Base-by-base conservation (phyloP, 1,140 invertebrate species). In the Nephila pilipes region DNA sequence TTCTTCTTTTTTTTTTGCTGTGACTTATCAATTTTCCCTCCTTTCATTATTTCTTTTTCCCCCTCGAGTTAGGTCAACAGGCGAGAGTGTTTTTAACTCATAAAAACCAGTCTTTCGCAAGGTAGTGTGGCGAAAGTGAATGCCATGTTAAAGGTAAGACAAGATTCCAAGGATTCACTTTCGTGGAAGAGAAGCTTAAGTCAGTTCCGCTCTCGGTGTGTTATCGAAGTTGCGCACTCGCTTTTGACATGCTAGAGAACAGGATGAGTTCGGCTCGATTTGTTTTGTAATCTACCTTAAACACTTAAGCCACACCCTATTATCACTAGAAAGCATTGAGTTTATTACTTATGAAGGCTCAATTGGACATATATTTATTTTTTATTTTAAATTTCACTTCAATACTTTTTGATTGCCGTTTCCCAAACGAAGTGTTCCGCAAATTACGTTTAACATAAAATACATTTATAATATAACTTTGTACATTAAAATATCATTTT, bases 41-140 rank as follows among this genome's bases (percentile, higher is more conserved):
- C 25, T 75, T 36, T 36, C 65, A 32, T 18, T 10, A 10, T 20
- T 4, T 18, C 2, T 36, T 32, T 29, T 14, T 29, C 16, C 65
- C 12, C 29, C 20, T 25, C 22, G 36, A 83, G 38, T 20, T 83
- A 22, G 80, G 80, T 83, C 80, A 83, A 18, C 80, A 55, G 38
- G 79, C 25, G 6, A 75, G n/a, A 81, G 80, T 54, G 60, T 83
- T 29, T 81, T 83, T 25, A 83, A 83, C 80, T n/a, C 6, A 29
- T 25, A 55, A 83, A 83, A 83, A 54, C 80, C 80, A 55, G 46
- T 83, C 80, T 55, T 83, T 83, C 80, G 80, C 54, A 83, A 83
- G 80, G 80, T 54, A 36, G 25, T 36, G 65, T 55, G 80, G 80
- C 22, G 80, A 83, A 83, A 83, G 80, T 55, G 54, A 46, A 46